Evolutionary conservation across 2,113 vertebrate species (phyloP), one percentile per base, ranked within the genome.

Genomic region (Zapornia atra): DNA sequence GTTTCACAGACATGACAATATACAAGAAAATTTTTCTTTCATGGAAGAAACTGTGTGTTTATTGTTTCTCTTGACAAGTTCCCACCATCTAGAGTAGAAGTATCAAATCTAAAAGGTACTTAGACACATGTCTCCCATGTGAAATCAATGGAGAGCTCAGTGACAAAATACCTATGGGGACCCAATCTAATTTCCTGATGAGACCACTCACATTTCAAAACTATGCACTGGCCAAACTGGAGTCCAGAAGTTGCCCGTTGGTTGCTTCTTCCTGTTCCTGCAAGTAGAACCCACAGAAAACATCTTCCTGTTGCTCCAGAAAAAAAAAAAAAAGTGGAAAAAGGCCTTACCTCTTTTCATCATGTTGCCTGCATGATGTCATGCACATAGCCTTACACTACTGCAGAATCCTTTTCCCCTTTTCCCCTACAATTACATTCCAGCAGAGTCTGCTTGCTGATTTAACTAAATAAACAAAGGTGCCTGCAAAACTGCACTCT

Each of bases 401-500:
- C 50, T 57, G 46, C 46, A 31, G 22, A 70, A 50, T 65, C 33
- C 12, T 79, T 88, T 48, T 73, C 11, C 31, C 33, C 12, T 79
- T 88, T 48, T 73, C 11, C 31, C 28, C 10, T 34, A 2, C 34
- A 11, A 42, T 59, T 71, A 36, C 25, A 33, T 80, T 56, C 24
- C 63, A 76, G 40, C 5, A 20, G 11, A 71, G 15, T 14, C 17
- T 68, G 18, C 15, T 72, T 85, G 33, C 34, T 65, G 19, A 63
- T 85, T 73, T 51, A 72, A 16, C 6, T 71, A 38, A 83, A 31
- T 76, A 38, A 86, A 31, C 7, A 18, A 33, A 54, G 28, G 17
- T 51, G 12, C 12, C 14, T 1, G 0, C 54, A 65, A 79, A 78
- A 71, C 33, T 22, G 9, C 0, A 1, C 4, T 9, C 31, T 77